Evolutionary conservation across 2,888 invertebrate species (phyloP).

Genomic region (Temnothorax unifasciatus): DNA sequence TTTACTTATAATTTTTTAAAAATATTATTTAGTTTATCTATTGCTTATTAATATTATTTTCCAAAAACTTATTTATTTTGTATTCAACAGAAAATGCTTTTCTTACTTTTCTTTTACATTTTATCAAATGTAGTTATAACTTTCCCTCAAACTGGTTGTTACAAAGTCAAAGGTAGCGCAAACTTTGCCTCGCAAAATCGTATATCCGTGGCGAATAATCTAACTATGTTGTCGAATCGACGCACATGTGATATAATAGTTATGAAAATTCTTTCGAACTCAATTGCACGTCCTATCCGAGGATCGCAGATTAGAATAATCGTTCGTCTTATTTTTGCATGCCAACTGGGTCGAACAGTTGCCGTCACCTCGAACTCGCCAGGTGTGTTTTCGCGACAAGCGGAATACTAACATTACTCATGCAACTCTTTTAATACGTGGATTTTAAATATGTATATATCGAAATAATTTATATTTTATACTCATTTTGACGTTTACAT

Average conservation of each 20-base stretch:
- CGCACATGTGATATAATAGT: no score
- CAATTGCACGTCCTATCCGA: conserved; percentile 11
- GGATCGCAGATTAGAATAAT: conserved; percentile 46
- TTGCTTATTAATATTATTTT: background rate
- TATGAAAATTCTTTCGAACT: conserved; percentile 49
- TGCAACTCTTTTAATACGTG: background rate
- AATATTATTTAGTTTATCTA: background rate
- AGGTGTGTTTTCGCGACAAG: conserved; percentile 26
- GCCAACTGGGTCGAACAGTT: conserved; percentile 50
- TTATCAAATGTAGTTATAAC: conserved; percentile 20
- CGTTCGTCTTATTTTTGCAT: conserved; percentile 41
- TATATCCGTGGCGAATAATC: conserved; percentile 33
- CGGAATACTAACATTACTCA: background rate
- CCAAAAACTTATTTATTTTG: background rate
- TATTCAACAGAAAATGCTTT: background rate
- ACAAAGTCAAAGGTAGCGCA: background rate
- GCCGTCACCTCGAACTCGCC: background rate
- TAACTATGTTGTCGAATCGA: conserved; percentile 49
- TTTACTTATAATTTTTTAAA: background rate
- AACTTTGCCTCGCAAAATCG: conserved; percentile 32
- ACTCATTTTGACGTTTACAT: background rate
- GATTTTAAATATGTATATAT: background rate
- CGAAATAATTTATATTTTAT: background rate
- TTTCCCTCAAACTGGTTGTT: conserved; percentile 1
- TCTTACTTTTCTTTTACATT: background rate